A percentile compares a stretch with the other conserved stretches of the same genome.
These are phyloP conservation scores for Ophioderma brevispina DNA, from an alignment of 35 echinoderm and acorn worm species.

Conservation along the genomic window DNA sequence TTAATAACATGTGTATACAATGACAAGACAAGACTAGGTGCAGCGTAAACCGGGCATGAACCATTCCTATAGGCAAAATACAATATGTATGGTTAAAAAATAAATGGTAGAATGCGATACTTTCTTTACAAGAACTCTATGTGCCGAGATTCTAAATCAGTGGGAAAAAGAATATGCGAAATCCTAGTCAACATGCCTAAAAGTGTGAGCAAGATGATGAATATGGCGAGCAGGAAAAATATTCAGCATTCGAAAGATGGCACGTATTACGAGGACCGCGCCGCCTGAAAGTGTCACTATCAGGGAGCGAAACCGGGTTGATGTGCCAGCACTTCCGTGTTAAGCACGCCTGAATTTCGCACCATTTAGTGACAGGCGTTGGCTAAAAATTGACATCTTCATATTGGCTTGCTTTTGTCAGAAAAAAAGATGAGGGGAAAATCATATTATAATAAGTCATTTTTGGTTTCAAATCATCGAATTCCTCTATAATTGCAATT, in stretches of 20 bases:
- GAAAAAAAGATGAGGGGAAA: too few species aligned
- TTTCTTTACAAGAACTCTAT: too few species aligned
- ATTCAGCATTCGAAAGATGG: background rate
- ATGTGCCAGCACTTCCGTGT: background rate
- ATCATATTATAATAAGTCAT: too few species aligned
- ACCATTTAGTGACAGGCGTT: background rate
- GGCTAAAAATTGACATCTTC: background rate
- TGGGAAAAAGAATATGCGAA: background rate
- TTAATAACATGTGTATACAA: too few species aligned
- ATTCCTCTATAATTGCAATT: too few species aligned
- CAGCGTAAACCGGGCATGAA: too few species aligned
- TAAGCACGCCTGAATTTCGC: background rate
- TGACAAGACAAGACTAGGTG: too few species aligned
- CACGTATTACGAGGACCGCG: background rate
- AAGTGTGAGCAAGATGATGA: background rate
- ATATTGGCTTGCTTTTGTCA: background rate
- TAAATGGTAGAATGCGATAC: too few species aligned
- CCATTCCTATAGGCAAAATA: too few species aligned
- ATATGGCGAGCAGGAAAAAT: background rate
- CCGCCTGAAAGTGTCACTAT: background rate
- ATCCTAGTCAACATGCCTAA: background rate
- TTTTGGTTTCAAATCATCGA: too few species aligned
- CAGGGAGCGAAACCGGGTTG: background rate
- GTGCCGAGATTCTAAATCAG: background rate
- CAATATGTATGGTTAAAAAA: too few species aligned